Evolutionary conservation across 2,888 invertebrate genomes (phyloP).

Genomic region (Eupithecia inturbata): DNA sequence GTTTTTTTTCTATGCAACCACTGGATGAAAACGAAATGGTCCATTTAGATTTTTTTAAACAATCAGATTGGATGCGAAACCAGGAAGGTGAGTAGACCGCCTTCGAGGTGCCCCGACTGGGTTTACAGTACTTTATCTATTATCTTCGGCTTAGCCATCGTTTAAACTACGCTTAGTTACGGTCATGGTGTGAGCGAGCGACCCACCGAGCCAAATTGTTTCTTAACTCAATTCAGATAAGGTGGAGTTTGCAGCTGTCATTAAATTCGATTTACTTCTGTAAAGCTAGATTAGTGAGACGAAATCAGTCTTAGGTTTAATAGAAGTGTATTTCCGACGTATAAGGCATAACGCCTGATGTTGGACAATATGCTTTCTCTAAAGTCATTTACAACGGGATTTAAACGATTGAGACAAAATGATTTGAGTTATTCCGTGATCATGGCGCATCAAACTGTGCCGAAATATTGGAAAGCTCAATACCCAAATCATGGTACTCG

Average conservation of each 20-base stretch:
- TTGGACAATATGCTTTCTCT: too few relatives aligned
- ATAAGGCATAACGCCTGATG: background rate
- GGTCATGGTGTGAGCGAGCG: conserved; percentile 33
- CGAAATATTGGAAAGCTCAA: too few relatives aligned
- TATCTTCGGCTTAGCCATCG: conserved; percentile 44
- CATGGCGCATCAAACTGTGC: too few relatives aligned
- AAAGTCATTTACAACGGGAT: too few relatives aligned
- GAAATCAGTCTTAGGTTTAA: conserved; percentile 39
- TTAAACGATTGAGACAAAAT: too few relatives aligned
- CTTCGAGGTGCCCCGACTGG: conserved; percentile 25
- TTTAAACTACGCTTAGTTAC: conserved; percentile 43
- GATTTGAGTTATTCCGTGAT: too few relatives aligned
- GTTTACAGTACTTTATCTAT: conserved; percentile 48
- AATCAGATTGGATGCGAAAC: conserved; percentile 11
- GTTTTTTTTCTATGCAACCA: background rate
- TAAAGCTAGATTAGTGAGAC: conserved; percentile 37
- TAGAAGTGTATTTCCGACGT: conserved; percentile 30
- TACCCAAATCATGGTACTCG: too few relatives aligned
- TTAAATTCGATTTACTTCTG: conserved; percentile 35
- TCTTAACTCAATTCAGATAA: conserved; percentile 23
- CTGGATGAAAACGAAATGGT: background rate
- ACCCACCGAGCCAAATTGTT: conserved; percentile 26
- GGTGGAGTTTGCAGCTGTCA: conserved; percentile 28
- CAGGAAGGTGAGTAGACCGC: conserved; percentile 15
- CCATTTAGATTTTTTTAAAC: background rate